Evolutionary conservation across 2,113 vertebrate species (phyloP).

Genomic region (Petrocephalus microphthalmus): DNA sequence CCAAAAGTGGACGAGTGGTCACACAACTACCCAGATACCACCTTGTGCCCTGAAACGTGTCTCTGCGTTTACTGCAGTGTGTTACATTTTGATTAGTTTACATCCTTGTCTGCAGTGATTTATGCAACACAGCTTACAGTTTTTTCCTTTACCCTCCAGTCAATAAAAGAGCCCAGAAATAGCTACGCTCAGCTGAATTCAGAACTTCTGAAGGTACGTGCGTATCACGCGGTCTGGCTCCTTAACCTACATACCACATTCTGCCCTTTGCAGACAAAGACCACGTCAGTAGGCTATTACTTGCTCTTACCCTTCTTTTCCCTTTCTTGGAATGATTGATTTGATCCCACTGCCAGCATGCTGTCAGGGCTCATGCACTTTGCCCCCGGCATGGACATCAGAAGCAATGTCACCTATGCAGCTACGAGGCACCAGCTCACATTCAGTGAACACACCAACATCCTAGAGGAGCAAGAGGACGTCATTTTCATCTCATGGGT

Average conservation of each 20-base stretch:
- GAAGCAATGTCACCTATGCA: background rate
- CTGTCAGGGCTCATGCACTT: background rate
- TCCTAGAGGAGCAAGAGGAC: background rate
- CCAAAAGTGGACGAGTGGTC: background rate
- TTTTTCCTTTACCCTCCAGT: background rate
- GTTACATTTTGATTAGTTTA: background rate
- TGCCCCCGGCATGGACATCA: background rate
- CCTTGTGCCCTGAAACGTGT: background rate
- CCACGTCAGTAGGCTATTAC: background rate
- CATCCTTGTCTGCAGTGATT: background rate
- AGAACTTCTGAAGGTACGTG: background rate
- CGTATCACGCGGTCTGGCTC: background rate
- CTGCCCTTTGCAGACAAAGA: background rate
- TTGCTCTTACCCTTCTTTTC: background rate
- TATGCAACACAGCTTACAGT: background rate
- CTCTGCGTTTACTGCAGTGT: background rate
- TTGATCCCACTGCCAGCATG: background rate
- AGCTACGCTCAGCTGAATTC: background rate
- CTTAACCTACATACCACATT: background rate
- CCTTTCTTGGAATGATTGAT: background rate
- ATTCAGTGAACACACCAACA: background rate
- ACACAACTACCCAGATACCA: background rate
- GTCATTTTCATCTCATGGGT: background rate
- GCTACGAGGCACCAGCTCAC: background rate
- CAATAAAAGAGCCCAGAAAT: background rate